These are phyloP conservation scores for Chloropsis cyanopogon DNA, from an alignment of 2,113 vertebrate species.

Conservation along the genomic window DNA sequence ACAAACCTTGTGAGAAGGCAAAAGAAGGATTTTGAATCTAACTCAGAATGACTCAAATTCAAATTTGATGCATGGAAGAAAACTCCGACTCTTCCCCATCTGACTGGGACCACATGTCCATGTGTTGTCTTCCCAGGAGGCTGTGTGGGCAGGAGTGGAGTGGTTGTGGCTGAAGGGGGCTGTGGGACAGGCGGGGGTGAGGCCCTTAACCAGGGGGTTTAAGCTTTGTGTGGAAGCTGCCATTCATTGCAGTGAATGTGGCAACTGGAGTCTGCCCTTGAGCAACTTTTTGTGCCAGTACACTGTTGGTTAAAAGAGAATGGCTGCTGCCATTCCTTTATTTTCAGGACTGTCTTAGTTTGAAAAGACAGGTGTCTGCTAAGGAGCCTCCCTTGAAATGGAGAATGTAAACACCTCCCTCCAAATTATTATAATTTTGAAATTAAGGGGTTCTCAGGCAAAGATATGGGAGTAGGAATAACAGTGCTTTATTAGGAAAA, in stretches of 20 bases:
- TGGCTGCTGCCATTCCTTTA: not conserved
- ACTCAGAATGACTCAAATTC: not conserved
- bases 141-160: not conserved
- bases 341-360: not conserved
- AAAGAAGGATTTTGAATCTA: not conserved
- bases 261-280: not conserved
- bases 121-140: not conserved
- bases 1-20: not conserved
- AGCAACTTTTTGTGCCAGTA: not conserved
- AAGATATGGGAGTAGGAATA: not conserved
- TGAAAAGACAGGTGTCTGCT: not conserved
- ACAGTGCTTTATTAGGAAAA: not conserved
- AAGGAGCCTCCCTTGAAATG: not conserved
- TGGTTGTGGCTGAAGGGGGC: not conserved
- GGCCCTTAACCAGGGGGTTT: fast-evolving
- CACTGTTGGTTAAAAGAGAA: not conserved
- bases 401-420: not conserved
- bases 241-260: not conserved
- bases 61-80: not conserved
- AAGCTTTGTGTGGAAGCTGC: fast-evolving
- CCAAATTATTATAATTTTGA: not conserved
- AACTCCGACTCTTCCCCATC: fast-evolving
- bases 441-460: not conserved
- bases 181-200: not conserved
- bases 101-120: fast-evolving